Evolutionary conservation across 1,140 invertebrate genomes (phyloP).

Genomic region (fruit fly (Drosophila melanogaster)): Release_6_plus_ISO1_MT NT_033777.3:8682001-8682500

Average conservation of each 20-base stretch:
- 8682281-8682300: conserved; percentile 19
- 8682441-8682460: conserved; percentile 61
- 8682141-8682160: conserved; percentile 71
- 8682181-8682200: conserved; percentile 62
- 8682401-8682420: conserved; percentile 21
- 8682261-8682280: conserved; percentile 14
- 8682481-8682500: conserved; percentile 55
- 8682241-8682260: conserved; percentile 32
- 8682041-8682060: conserved; percentile 60
- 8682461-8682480: conserved; percentile 46
- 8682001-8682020: conserved; percentile 74
- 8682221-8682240: conserved; percentile 53
- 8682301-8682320: conserved; percentile 73
- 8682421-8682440: conserved; percentile 76
- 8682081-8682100: conserved; percentile 27
- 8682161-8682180: conserved; percentile 79
- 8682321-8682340: conserved; percentile 69
- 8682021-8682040: conserved; percentile 69
- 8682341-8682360: conserved; percentile 29
- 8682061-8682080: conserved; percentile 44
- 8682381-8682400: conserved; percentile 18
- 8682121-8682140: conserved; percentile 44
- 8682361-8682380: conserved; percentile 15
- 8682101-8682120: conserved; percentile 1
- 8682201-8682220: conserved; percentile 38